Conservation (phyloP, 2,113 vertebrate species). For the Micronycteris hirsuta region DNA sequence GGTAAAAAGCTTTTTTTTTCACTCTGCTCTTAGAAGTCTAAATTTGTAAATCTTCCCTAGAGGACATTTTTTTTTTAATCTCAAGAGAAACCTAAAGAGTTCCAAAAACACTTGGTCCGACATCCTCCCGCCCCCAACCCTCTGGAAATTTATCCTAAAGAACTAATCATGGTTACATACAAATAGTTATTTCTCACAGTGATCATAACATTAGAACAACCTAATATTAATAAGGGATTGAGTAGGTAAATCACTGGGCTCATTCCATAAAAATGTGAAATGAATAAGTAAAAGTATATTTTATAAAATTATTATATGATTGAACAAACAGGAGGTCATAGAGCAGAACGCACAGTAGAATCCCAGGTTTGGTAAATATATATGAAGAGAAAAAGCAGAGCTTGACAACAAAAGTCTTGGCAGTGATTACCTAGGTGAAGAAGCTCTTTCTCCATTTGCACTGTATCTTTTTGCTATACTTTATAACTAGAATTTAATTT, state of each 20-base stretch:
- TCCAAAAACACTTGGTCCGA: background rate
- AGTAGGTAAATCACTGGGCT: background rate
- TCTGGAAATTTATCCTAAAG: background rate
- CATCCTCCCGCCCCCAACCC: background rate
- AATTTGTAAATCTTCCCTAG: background rate
- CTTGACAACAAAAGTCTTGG: background rate
- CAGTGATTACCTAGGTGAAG: background rate
- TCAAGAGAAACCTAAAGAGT: background rate
- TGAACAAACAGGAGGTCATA: background rate
- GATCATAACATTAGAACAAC: background rate
- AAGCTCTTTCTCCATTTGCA: background rate
- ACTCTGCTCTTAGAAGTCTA: background rate
- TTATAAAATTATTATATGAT: background rate
- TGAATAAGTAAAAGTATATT: background rate
- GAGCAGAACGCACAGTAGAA: background rate
- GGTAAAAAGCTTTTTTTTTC: background rate
- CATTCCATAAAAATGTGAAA: background rate
- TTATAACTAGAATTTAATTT: background rate
- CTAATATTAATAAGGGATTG: background rate
- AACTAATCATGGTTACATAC: background rate
- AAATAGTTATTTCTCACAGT: background rate
- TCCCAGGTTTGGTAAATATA: background rate
- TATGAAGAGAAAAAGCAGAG: background rate
- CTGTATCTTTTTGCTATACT: background rate
- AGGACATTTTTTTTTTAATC: background rate